Conservation (phyloP, 1,140 invertebrate species). For the Zaprionus taronus region DNA sequence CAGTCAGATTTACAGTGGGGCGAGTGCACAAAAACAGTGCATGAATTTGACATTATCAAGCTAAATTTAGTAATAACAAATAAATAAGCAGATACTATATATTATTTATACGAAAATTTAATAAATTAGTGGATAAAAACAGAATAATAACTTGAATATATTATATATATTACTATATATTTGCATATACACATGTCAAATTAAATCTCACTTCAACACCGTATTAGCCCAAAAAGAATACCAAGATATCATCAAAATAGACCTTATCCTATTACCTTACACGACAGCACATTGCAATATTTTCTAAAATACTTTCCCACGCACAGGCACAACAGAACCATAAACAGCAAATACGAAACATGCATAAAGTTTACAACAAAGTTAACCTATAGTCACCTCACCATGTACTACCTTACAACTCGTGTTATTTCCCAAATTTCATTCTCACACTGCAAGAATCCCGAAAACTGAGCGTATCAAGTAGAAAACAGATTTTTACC, state of each 20-base stretch:
- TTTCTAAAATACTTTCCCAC: neutral
- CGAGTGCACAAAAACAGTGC: neutral
- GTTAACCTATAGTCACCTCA: neutral
- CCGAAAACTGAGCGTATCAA: slow-evolving; percentile 52
- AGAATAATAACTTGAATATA: too few relatives aligned
- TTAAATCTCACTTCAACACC: neutral
- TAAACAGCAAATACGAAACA: neutral
- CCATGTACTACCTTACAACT: slow-evolving; percentile 11
- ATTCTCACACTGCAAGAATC: slow-evolving; percentile 18
- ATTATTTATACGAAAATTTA: too few relatives aligned
- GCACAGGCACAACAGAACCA: neutral
- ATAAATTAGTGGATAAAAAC: too few relatives aligned
- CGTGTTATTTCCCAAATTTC: slow-evolving; percentile 19
- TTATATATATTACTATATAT: too few relatives aligned
- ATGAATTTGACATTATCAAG: neutral
- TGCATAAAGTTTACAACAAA: neutral
- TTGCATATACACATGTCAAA: too few relatives aligned
- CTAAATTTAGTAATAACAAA: neutral
- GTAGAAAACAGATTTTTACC: slow-evolving; percentile 39
- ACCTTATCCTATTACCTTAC: slow-evolving; percentile 10
- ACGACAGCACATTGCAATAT: neutral
- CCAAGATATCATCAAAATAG: neutral
- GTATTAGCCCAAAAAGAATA: neutral
- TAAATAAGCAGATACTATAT: too few relatives aligned
- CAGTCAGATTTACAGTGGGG: slow-evolving; percentile 76